Evolutionary conservation across 2,888 invertebrate genomes (phyloP), one percentile per base, ranked within the genome.

Genomic region (Globia sparganii): DNA sequence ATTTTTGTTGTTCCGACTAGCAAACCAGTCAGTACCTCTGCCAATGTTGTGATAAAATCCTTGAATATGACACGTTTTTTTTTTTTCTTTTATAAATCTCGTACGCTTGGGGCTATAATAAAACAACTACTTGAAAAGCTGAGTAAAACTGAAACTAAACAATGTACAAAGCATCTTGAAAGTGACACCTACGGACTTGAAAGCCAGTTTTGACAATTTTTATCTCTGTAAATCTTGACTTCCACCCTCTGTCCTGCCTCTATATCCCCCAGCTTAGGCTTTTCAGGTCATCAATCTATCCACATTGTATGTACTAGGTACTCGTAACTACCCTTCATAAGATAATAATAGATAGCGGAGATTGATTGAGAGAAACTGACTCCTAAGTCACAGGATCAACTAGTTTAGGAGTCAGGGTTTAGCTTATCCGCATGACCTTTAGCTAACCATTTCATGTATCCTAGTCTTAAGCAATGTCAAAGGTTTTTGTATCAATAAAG

Each of bases 1-100:
- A 64, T 75, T 74, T 76, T 18, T 53, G 18, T 62, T 65, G 4
- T 34, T 58, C 71, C 78, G n/a, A 62, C 46, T 53, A 80, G 61
- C 61, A 69, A 75, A 70, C 71, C 65, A 64, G 61, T 62, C 18
- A 8, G 58, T 46, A 40, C 64, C 46, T 59, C 68, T 70, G 15
- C 34, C 28, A 34, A 69, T 65, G 25, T 64, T 58, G 49, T 37
- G 37, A 40, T 71, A 53, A 74, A 53, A 67, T 71, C 59, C 64
- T 79, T 84, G 79, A 67, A 84, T 18, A n/a, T 4, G n/a, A 64
- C 37, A 37, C 18, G 25, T 15, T 25, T 21, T 2, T 34, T 56
- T 56, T 18, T 3, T 1, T 34, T 1, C 1, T 62, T 71, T 67
- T 21, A 13, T 11, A 66, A 61, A 46, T 69, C 21, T 64, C 11